Evolutionary conservation across 2,888 invertebrate species (phyloP).

Genomic region (Brachycybe producta): DNA sequence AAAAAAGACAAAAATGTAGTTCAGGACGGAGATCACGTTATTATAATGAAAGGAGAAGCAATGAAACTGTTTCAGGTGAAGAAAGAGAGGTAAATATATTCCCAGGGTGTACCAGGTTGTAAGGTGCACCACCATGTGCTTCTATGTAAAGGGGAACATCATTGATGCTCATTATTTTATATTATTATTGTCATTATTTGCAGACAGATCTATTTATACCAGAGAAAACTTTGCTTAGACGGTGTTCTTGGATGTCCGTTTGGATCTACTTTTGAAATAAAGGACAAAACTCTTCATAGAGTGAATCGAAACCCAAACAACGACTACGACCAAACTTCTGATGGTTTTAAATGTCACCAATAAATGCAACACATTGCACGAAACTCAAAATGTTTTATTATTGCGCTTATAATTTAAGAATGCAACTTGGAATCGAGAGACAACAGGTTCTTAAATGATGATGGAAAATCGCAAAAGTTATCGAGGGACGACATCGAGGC

Average conservation of each 20-base stretch:
- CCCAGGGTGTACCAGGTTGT: not conserved
- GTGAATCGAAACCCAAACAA: not conserved
- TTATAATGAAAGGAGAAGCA: slow-evolving; percentile 3
- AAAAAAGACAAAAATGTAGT: slow-evolving; percentile 1
- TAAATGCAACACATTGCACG: not conserved
- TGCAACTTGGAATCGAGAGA: slow-evolving; percentile 45
- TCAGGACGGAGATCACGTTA: slow-evolving; percentile 9
- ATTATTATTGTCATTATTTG: not conserved
- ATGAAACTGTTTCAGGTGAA: slow-evolving; percentile 2
- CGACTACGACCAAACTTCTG: not conserved
- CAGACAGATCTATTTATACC: slow-evolving; percentile 25
- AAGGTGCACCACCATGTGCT: not conserved
- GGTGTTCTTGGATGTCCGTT: slow-evolving; percentile 54
- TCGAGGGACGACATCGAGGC: slow-evolving; percentile 68
- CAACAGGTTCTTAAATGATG: slow-evolving; percentile 70
- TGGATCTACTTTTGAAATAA: slow-evolving; percentile 59
- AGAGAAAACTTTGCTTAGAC: slow-evolving; percentile 52
- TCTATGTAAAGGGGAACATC: not conserved
- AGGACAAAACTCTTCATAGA: too few relatives aligned
- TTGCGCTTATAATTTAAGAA: not conserved
- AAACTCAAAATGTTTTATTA: not conserved
- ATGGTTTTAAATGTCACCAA: not conserved
- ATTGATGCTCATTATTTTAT: not conserved
- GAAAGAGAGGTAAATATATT: slow-evolving; percentile 1
- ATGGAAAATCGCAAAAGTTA: slow-evolving; percentile 65